Percentiles rank a stretch among this genome's conserved stretches.
Conservation (phyloP, 2,888 invertebrate genomes). For the Mayetiola destructor region DNA sequence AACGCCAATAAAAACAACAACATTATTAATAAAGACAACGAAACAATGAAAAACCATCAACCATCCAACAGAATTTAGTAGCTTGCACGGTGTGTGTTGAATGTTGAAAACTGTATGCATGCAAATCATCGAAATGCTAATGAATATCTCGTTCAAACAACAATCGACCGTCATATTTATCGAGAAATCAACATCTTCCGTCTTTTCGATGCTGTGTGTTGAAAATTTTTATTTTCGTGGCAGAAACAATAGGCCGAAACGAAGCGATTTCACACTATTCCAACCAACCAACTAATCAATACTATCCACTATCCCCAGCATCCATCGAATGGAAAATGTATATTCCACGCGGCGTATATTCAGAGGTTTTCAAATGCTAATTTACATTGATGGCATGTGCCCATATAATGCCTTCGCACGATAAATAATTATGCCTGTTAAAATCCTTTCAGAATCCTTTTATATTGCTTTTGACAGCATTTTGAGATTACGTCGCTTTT, state of each 20-base stretch:
- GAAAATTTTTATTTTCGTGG: slow-evolving; percentile 10
- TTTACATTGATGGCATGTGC: slow-evolving; percentile 8
- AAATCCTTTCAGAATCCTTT: neutral
- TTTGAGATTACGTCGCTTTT: slow-evolving; percentile 6
- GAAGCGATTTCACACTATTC: neutral
- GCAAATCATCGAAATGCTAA: too few species aligned
- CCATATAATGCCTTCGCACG: too few species aligned
- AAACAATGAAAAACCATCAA: too few species aligned
- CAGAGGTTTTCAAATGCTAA: slow-evolving; percentile 1
- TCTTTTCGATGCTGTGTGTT: neutral
- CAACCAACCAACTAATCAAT: neutral
- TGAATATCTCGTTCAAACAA: too few species aligned
- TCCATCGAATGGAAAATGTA: too few species aligned
- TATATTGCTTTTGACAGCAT: neutral
- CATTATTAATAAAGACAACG: too few species aligned
- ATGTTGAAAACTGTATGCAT: too few species aligned
- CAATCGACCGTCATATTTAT: slow-evolving; percentile 12
- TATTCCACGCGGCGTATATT: neutral
- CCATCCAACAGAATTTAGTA: too few species aligned
- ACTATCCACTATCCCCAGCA: too few species aligned
- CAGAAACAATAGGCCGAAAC: slow-evolving; percentile 8
- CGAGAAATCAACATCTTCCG: slow-evolving; percentile 9
- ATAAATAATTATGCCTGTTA: slow-evolving; percentile 8
- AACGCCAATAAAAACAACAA: too few species aligned
- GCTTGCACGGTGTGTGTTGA: too few species aligned